Percentiles rank a stretch among this genome's conserved stretches.
Evolutionary conservation across 2,888 invertebrate genomes (phyloP).

Genomic region (Stegophylla sp.): DNA sequence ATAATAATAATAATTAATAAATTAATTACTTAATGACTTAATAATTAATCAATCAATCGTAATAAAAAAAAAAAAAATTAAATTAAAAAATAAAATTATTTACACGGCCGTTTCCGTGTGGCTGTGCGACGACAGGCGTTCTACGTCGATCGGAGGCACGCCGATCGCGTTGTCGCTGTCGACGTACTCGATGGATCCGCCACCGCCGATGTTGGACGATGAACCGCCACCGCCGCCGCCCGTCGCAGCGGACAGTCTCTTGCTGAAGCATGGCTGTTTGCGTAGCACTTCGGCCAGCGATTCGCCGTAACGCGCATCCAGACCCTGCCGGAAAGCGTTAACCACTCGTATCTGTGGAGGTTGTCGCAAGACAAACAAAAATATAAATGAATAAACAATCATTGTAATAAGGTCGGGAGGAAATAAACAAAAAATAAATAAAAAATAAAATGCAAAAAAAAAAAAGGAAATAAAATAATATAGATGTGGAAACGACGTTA

Average conservation of each 20-base stretch:
- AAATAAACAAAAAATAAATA: slow-evolving; percentile 50
- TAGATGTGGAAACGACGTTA: not conserved
- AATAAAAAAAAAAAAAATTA: not conserved
- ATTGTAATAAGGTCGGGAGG: slow-evolving; percentile 15
- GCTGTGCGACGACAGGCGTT: slow-evolving; percentile 89
- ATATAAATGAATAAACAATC: slow-evolving; percentile 5
- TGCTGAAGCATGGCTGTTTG: slow-evolving; percentile 90
- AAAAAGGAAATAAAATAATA: not conserved
- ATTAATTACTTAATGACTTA: not conserved
- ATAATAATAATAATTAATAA: slow-evolving; percentile 15
- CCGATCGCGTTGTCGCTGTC: slow-evolving; percentile 87
- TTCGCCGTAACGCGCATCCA: slow-evolving; percentile 90
- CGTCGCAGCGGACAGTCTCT: slow-evolving; percentile 88
- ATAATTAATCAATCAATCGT: not conserved
- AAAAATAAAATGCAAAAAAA: not conserved
- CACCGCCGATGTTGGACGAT: slow-evolving; percentile 67
- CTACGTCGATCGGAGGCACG: slow-evolving; percentile 90
- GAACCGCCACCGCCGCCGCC: slow-evolving; percentile 38
- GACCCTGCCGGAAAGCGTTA: slow-evolving; percentile 99
- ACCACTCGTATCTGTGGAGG: slow-evolving; percentile 95
- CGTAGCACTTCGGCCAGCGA: slow-evolving; percentile 91
- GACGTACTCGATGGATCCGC: slow-evolving; percentile 83
- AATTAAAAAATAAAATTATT: not conserved
- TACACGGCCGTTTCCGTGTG: slow-evolving; percentile 93
- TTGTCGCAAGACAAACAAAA: slow-evolving; percentile 21